Base-by-base conservation (phyloP, 2,113 vertebrate species). In the Gymnorhina tibicen region DNA sequence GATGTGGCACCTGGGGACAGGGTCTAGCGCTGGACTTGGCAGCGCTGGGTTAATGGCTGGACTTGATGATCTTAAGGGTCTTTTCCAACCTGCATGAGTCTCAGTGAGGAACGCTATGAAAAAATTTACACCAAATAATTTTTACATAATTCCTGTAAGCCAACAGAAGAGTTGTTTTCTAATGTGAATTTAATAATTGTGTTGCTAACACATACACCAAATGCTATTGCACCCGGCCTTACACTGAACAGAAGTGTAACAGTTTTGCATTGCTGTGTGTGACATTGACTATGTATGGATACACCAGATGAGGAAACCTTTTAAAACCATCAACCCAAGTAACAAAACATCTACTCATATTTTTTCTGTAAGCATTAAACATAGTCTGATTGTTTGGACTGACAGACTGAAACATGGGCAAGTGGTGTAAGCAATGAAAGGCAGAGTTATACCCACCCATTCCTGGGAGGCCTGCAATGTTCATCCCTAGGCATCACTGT, bases 381-480 rank as follows among this genome's bases (percentile, higher is more conserved):
- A 18, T 23, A 28, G 9, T 16, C 42, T 85, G 52, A 67, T 59
- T 30, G 2, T 2, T 8, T n/a, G 16, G 50, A 44, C 16, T 44
- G 55, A 49, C 53, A 18, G 59, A 50, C 19, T 55, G 68, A 83
- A 90, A 35, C 2, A 11, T 2, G 35, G 21, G 23, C n/a, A 74
- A 7, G 8, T 3, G 5, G 12, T 12, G 21, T 2, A 44, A 37
- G 22, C 32, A 84, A 30, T 32, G 37, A 86, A 73, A 69, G n/a
- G 30, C 11, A 11, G 28, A 49, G 4, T 58, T 80, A 1, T n/a
- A 8, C 42, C 52, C 26, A 1, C 17, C 24, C 32, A 0, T 41
- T 66, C 10, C 47, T n/a, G 53, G 5, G 9, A 58, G 10, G 10
- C 5, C 5, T 72, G 19, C 11, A 46, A 4, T 9, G 4, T 17